These are phyloP conservation scores for Erinaceus europaeus DNA, from an alignment of 2,113 vertebrate genomes.

Conservation along the genomic window DNA sequence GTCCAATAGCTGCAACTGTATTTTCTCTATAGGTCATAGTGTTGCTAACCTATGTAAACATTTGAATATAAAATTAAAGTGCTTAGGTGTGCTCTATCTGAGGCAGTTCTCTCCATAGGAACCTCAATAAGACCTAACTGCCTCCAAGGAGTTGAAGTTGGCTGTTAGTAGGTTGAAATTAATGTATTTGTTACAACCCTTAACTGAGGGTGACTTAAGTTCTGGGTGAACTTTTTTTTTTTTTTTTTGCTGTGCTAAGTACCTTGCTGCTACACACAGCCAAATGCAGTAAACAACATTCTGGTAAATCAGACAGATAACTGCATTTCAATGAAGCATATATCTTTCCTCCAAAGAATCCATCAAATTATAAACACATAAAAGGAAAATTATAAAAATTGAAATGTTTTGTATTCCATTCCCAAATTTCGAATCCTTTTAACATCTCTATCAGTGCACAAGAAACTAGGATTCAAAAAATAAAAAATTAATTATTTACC, in stretches of 20 bases:
- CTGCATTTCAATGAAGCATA: not conserved
- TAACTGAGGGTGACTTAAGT: not conserved
- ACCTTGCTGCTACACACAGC: not conserved
- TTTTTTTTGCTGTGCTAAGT: not conserved
- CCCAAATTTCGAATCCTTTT: not conserved
- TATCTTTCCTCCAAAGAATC: not conserved
- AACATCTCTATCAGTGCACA: not conserved
- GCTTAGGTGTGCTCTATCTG: slow-evolving; percentile 9
- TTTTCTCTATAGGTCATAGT: not conserved
- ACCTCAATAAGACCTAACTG: not conserved
- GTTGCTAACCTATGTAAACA: slow-evolving; percentile 47
- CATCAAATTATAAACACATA: not conserved
- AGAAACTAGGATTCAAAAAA: slow-evolving; percentile 5
- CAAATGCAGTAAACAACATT: rapidly evolving
- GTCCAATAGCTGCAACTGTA: not conserved
- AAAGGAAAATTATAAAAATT: not conserved
- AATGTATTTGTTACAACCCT: not conserved
- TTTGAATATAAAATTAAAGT: slow-evolving; percentile 36
- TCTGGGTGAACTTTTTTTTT: not conserved
- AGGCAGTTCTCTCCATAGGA: not conserved
- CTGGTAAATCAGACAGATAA: not conserved
- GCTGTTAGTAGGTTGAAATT: not conserved
- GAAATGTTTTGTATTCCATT: not conserved
- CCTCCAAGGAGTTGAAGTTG: not conserved
- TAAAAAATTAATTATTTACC: not conserved